A percentile compares a stretch with the other conserved stretches of the same genome.
Conservation (phyloP, 35 echinoderm and acorn worm species). For the Patiria miniata region DNA sequence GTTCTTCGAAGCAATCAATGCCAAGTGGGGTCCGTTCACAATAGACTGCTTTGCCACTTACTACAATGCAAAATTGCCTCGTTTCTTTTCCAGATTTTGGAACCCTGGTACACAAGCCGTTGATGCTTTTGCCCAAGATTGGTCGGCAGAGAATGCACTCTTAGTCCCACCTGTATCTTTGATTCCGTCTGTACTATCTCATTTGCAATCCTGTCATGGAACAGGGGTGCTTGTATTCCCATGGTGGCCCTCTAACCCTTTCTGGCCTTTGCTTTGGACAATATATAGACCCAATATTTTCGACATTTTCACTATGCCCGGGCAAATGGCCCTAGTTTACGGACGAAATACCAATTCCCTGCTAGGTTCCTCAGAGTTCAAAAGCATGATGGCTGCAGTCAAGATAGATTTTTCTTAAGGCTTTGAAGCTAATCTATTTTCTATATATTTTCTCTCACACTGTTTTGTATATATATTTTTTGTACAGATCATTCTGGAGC, state of each 20-base stretch:
- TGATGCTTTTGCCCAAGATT: no score
- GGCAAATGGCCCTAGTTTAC: not conserved
- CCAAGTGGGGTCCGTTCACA: no score
- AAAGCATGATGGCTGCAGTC: not conserved
- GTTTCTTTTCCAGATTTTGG: no score
- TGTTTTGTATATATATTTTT: not conserved
- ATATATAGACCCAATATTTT: no score
- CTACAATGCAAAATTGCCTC: conserved; percentile 6
- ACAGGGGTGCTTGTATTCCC: not conserved
- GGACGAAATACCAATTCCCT: not conserved
- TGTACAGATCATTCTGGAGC: not conserved
- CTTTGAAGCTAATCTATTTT: not conserved
- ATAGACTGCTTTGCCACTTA: conserved; percentile 57
- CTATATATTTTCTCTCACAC: not conserved
- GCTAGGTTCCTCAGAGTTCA: not conserved
- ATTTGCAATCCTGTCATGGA: not conserved
- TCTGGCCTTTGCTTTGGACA: no score
- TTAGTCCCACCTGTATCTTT: conserved; percentile 34
- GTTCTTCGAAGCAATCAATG: no score
- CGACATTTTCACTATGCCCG: no score
- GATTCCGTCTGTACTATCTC: no score
- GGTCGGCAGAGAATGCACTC: conserved; percentile 38
- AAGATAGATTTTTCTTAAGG: not conserved
- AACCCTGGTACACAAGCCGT: no score
- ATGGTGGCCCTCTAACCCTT: no score